Percentiles rank a stretch among this genome's conserved stretches.
phyloP scores from a whole-genome alignment of 2,113 vertebrate genomes.

The Coryphaenoides rupestris region DNA sequence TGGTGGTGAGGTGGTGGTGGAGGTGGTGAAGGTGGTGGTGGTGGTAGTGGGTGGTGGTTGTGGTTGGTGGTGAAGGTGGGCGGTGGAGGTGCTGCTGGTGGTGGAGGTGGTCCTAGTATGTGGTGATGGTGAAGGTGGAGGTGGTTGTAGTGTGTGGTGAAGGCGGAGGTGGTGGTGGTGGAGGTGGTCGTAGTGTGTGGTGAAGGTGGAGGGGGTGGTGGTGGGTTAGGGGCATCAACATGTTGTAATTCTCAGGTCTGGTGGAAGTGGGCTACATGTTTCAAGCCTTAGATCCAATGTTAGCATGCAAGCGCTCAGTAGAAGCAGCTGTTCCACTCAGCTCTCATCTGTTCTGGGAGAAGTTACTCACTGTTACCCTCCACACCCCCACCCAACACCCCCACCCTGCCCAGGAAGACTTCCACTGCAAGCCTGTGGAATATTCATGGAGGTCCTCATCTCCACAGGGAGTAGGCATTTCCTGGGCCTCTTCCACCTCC shows the following conservation, averaged over 20 bases:
- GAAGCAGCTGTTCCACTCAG: conserved; percentile 59
- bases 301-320: conserved; percentile 57
- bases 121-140: conserved; percentile 45
- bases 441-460: no score
- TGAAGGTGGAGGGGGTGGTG: conserved; percentile 1
- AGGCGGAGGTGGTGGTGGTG: conserved; percentile 10
- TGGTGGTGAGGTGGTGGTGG: conserved; percentile 46
- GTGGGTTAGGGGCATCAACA: neutral
- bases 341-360: conserved; percentile 41
- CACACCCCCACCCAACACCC: no score
- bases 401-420: no score
- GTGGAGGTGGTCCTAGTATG: no score
- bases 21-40: conserved; percentile 7
- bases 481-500: no score
- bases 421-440: no score
- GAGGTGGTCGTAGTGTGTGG: neutral
- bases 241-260: conserved; percentile 53
- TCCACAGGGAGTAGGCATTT: no score
- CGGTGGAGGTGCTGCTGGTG: no score
- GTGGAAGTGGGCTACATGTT: conserved; percentile 71
- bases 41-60: no score
- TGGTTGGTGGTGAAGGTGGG: no score
- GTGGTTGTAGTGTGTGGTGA: neutral
- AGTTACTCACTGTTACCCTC: conserved; percentile 37
- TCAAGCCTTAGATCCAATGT: conserved; percentile 71